phyloP scores from a whole-genome alignment of 2,113 vertebrate genomes.

The Marcusenius ussheri region DNA sequence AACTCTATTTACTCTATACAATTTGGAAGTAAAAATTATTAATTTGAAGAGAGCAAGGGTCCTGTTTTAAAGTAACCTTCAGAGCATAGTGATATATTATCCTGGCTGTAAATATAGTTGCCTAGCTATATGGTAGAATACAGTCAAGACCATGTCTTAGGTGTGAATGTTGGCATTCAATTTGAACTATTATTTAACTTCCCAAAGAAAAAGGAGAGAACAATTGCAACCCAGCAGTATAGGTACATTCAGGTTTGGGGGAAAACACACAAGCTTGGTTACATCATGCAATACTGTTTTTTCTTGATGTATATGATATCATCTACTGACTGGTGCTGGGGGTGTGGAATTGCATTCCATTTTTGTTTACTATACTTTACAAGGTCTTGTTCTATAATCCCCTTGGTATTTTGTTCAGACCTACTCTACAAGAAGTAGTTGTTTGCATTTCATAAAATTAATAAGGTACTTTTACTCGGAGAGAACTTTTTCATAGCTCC shows the following conservation, averaged over 20 bases:
- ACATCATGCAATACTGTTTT: neutral
- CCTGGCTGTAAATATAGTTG: neutral
- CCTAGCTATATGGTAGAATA: neutral
- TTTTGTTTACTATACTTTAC: neutral
- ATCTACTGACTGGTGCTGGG: neutral
- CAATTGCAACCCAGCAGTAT: neutral
- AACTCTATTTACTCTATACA: neutral
- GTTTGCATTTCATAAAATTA: neutral
- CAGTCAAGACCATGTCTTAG: neutral
- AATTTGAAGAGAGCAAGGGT: neutral
- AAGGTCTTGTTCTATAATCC: neutral
- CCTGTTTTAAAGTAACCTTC: neutral
- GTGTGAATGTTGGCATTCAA: neutral
- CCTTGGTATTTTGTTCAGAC: neutral
- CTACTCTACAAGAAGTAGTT: neutral
- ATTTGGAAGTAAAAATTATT: neutral
- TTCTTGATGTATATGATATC: neutral
- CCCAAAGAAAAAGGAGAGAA: neutral
- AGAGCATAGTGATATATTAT: neutral
- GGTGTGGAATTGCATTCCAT: neutral
- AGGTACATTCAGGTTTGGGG: neutral
- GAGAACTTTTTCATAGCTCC: neutral
- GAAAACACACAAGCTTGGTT: neutral
- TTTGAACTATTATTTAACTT: neutral
- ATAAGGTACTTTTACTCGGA: neutral